Evolutionary conservation across 2,888 invertebrate species (phyloP).

Genomic region (Habrosyne pyritoides): DNA sequence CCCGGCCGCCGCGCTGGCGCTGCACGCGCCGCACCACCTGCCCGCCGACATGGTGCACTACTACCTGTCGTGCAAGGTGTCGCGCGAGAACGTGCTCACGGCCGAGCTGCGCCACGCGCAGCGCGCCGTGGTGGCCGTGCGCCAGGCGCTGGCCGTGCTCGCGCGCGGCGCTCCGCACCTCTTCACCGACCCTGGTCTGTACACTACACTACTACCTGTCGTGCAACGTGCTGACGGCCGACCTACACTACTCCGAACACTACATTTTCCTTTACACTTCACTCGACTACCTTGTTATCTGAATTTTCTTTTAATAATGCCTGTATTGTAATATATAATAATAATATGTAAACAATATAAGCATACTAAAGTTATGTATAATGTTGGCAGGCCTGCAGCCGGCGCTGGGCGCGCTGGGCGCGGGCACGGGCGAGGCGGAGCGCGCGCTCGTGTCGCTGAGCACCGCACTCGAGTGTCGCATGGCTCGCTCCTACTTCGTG

Average conservation of each 20-base stretch:
- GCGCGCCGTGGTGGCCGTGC: slow-evolving; percentile 86
- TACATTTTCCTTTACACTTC: too few species aligned
- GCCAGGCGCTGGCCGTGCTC: slow-evolving; percentile 89
- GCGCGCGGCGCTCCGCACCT: slow-evolving; percentile 72
- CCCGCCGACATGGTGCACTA: slow-evolving; percentile 87
- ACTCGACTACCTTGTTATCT: too few species aligned
- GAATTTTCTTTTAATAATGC: too few species aligned
- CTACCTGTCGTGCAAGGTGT: slow-evolving; percentile 92
- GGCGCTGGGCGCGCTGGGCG: slow-evolving; percentile 89
- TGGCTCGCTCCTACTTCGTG: slow-evolving; percentile 92
- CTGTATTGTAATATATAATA: too few species aligned
- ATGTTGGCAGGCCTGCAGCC: slow-evolving; percentile 83
- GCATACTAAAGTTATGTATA: too few species aligned
- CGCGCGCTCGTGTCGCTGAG: slow-evolving; percentile 86
- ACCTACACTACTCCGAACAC: too few species aligned
- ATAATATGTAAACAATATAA: too few species aligned
- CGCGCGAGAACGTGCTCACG: slow-evolving; percentile 90
- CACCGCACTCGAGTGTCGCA: slow-evolving; percentile 92
- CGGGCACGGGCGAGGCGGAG: slow-evolving; percentile 91
- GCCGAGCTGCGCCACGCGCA: slow-evolving; percentile 91
- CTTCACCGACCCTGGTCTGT: slow-evolving; percentile 72
- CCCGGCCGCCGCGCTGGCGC: slow-evolving; percentile 91
- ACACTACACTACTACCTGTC: too few species aligned
- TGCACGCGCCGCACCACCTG: slow-evolving; percentile 83
- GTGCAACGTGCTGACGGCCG: too few species aligned